Evolutionary conservation across 2,888 invertebrate genomes (phyloP).

Genomic region (Silvanus unidentatus): DNA sequence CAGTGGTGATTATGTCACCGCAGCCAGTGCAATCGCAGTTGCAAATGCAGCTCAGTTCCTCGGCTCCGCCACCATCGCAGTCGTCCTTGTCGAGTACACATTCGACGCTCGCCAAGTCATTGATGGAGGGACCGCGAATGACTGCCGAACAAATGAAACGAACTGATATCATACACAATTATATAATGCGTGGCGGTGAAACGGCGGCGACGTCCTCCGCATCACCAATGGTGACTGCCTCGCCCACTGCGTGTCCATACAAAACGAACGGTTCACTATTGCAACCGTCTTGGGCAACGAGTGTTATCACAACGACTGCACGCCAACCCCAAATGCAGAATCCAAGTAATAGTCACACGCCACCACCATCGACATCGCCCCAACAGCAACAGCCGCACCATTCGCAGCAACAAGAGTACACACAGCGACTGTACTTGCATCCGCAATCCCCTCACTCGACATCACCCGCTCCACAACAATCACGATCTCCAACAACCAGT

Average conservation of each 20-base stretch:
- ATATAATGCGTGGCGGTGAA: slow-evolving; percentile 75
- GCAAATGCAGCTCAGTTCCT: slow-evolving; percentile 29
- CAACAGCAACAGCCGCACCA: slow-evolving; percentile 45
- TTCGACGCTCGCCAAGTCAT: slow-evolving; percentile 81
- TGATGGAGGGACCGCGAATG: slow-evolving; percentile 92
- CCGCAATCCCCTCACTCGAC: slow-evolving; percentile 47
- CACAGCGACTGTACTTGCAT: slow-evolving; percentile 41
- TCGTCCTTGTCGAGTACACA: slow-evolving; percentile 77
- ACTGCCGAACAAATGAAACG: slow-evolving; percentile 88
- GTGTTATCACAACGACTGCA: slow-evolving; percentile 59
- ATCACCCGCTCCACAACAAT: slow-evolving; percentile 41
- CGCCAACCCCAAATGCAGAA: slow-evolving; percentile 38
- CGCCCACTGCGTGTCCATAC: slow-evolving; percentile 48
- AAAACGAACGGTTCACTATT: slow-evolving; percentile 33
- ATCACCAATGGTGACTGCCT: slow-evolving; percentile 51
- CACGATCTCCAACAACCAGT: slow-evolving; percentile 41
- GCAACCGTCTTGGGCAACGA: slow-evolving; percentile 50
- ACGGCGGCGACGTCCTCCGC: slow-evolving; percentile 40
- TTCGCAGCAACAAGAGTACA: slow-evolving; percentile 46
- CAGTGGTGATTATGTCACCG: slow-evolving; percentile 49
- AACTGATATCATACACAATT: slow-evolving; percentile 87
- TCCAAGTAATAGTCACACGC: slow-evolving; percentile 20
- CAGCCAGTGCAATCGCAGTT: slow-evolving; percentile 36
- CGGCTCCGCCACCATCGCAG: slow-evolving; percentile 23
- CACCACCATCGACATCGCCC: slow-evolving; percentile 42